Evolutionary conservation across 30 jellyfish, hydroid and myxozoan species (phyloP), one percentile per base, ranked within the genome.

Genomic region (Hydractinia echinata): DNA sequence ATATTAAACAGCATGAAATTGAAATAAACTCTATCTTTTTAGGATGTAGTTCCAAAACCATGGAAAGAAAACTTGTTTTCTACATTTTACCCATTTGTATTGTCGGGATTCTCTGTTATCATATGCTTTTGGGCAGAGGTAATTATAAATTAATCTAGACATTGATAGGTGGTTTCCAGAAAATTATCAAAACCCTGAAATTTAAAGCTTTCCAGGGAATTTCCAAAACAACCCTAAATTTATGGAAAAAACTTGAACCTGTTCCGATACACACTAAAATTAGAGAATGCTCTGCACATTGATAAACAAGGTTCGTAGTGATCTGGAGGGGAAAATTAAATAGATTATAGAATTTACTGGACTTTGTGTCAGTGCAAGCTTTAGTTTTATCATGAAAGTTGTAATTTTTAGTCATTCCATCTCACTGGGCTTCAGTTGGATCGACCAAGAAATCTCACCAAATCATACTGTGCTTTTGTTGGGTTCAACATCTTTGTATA

Each of bases 121-220:
- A 85, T 90, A 58, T 90, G 97, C 54, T 90, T 90, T 69, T 90
- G 97, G 97, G 97, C 97, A 4, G 97, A 90, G 95, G 97, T 90
- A 74, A 79, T 91, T 52, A 55, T 6, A 39, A n/a, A 15, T 72
- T 6, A 56, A 7, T 7, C 56, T 66, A 44, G 15, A 14, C 9
- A 18, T 18, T 20, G 18, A 13, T 0, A 30, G 4, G 85, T 77
- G 83, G 2, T 13, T 30, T 51, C 13, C 21, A 10, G 85, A 53
- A 13, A 55, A 19, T 51, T 53, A 51, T 53, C 39, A 54, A 18
- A 55, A 11, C 82, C 7, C 82, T 67, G 7, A 55, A 10, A 56
- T 56, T 56, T 56, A 9, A 56, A 56, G 15, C 13, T 15, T 56
- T 15, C 2, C 44, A 30, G 44, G 44, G 44, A 30, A 30, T 30